Conservation (phyloP, 2,888 invertebrate genomes). For the Harpalus rubripes region DNA sequence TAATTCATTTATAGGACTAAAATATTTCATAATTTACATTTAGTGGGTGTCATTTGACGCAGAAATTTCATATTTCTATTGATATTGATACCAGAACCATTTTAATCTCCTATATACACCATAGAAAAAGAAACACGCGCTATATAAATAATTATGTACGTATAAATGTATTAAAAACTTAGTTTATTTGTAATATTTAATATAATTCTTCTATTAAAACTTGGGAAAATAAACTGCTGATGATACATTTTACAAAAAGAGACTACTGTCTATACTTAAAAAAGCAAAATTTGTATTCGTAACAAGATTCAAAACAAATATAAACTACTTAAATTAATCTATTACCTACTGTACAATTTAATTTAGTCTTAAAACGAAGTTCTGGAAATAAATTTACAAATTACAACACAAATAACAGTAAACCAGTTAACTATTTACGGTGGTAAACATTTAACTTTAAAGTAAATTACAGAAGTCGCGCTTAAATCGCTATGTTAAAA, state of each 20-base stretch:
- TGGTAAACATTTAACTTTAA: conserved; percentile 19
- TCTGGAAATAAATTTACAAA: background rate
- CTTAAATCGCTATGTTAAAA: conserved; percentile 18
- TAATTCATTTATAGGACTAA: no score
- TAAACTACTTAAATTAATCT: background rate
- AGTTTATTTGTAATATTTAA: no score
- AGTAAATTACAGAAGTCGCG: conserved; percentile 25
- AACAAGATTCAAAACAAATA: background rate
- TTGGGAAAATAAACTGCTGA: background rate
- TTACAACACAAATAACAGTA: conserved; percentile 29
- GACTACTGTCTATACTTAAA: background rate
- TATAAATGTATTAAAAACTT: no score
- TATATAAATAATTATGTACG: no score
- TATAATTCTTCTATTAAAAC: no score
- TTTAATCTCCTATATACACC: no score
- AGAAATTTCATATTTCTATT: no score
- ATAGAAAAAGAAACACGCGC: no score
- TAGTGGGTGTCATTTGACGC: no score
- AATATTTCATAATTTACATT: no score
- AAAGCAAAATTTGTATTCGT: background rate
- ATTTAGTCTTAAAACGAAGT: background rate
- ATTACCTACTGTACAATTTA: background rate
- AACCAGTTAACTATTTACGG: conserved; percentile 29
- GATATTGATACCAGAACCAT: no score
- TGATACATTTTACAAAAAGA: background rate